Percentiles rank a stretch among this genome's conserved stretches.
phyloP scores from a whole-genome alignment of 2,888 invertebrate genomes.

The Parapristionchus giblindavisi region DNA sequence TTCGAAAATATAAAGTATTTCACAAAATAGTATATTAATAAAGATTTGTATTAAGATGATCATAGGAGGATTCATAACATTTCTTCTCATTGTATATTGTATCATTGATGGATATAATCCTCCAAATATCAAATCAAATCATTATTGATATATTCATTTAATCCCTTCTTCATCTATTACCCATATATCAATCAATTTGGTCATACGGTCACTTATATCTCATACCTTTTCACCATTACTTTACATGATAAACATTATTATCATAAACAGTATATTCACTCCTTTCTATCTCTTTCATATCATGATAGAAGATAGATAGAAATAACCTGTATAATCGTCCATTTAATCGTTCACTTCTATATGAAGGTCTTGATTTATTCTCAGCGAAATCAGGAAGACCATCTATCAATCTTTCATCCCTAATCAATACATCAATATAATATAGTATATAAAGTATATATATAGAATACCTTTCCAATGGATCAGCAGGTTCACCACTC shows the following conservation, averaged over 20 bases:
- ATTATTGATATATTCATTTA: not conserved
- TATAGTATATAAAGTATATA: not conserved
- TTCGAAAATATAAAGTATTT: no score
- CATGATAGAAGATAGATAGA: not conserved
- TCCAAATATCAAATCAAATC: conserved; percentile 5
- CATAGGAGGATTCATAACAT: conserved; percentile 13
- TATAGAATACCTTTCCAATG: conserved; percentile 44
- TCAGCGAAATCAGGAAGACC: conserved; percentile 46
- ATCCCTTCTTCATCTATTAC: not conserved
- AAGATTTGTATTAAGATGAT: not conserved
- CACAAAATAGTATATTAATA: no score
- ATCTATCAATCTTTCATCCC: not conserved
- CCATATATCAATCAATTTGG: conserved; percentile 13
- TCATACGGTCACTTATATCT: not conserved
- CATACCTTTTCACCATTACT: not conserved
- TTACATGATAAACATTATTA: not conserved
- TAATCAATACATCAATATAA: not conserved
- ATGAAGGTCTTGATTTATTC: conserved; percentile 52
- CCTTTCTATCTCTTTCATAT: no score
- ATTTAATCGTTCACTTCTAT: conserved; percentile 64
- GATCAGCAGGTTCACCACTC: conserved; percentile 65
- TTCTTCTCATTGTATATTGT: conserved; percentile 5
- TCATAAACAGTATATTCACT: not conserved
- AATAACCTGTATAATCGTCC: conserved; percentile 64
- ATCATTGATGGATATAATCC: conserved; percentile 10